Base-by-base conservation (phyloP, 1,140 invertebrate species). In the Sycophaga agraensis region DNA sequence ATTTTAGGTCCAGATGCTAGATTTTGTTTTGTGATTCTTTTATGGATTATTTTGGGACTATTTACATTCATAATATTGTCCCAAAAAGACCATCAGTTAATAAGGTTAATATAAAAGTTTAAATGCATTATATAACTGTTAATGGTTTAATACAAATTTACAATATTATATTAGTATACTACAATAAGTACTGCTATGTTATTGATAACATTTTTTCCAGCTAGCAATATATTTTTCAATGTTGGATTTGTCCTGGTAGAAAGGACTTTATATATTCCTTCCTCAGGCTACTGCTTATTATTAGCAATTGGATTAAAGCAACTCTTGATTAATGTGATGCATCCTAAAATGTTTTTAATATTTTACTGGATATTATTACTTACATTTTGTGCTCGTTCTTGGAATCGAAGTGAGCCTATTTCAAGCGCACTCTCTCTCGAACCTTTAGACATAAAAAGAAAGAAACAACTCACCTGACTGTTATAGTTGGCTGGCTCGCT, bases 201-300 rank as follows among this genome's bases (percentile, higher is more conserved):
- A 48, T 79, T 93, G 8, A 82, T 98, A 54, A 91, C 96, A 42
- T 98, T 97, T 80, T 75, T 98, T 51, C 96, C 96, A 35, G 94
- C 96, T 1, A 88, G 89, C 43, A 98, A 98, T 77, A 79, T 98
- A 34, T 85, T 94, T 55, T 92, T 96, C 73, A 89, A 87, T 37
- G 96, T 99, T 45, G 93, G 94, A 21, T 96, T 97, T 82, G 93
- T 96, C 0, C 83, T 96, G 35, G 93, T 93, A 22, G 94, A 97
- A 75, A 83, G 93, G 70, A 88, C 91, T 31, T 79, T 96, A 8
- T 94, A 95, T 74, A 85, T 95, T 60, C 89, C 93, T n/a, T 93
- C 91, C 35, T 86, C 88, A 63, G 94, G 94, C 55, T 93, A 89
- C 74, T 94, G 90, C 71, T 75, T 95, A 14, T 71, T 96, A 22